Evolutionary conservation across 2,113 vertebrate genomes (phyloP).

Genomic region (Notarius lentiginosus): DNA sequence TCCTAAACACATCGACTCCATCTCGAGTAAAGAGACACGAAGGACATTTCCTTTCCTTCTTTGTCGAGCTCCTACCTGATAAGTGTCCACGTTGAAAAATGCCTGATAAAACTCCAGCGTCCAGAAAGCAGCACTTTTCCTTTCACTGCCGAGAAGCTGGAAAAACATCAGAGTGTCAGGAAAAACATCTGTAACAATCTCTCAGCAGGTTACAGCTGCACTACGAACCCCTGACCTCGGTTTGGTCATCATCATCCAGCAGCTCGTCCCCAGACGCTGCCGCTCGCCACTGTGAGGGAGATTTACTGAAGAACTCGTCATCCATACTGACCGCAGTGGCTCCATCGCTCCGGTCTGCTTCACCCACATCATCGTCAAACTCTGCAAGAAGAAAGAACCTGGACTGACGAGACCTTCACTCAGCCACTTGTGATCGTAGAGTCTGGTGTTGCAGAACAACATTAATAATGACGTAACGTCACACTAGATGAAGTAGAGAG

Average conservation of each 20-base stretch:
- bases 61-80: conserved; percentile 74
- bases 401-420: not conserved
- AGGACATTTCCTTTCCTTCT: not conserved
- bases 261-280: conserved; percentile 74
- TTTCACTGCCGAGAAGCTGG: conserved; percentile 87
- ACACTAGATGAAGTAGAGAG: too few species aligned
- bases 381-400: conserved; percentile 67
- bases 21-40: too few species aligned
- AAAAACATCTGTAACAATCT: not conserved
- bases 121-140: conserved; percentile 92
- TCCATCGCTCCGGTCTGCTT: conserved; percentile 73
- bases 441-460: too few species aligned
- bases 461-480: too few species aligned
- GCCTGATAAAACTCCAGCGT: conserved; percentile 95
- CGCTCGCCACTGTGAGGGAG: conserved; percentile 64
- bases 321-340: conserved; percentile 82
- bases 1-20: not conserved
- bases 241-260: conserved; percentile 78
- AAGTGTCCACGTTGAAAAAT: conserved; percentile 92
- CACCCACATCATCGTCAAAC: conserved; percentile 80
- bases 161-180: not conserved
- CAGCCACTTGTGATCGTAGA: too few species aligned
- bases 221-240: conserved; percentile 73
- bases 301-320: conserved; percentile 62
- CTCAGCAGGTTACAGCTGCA: too few species aligned